These are phyloP conservation scores for Noctua comes DNA, from an alignment of 2,888 invertebrate species.

Conservation along the genomic window DNA sequence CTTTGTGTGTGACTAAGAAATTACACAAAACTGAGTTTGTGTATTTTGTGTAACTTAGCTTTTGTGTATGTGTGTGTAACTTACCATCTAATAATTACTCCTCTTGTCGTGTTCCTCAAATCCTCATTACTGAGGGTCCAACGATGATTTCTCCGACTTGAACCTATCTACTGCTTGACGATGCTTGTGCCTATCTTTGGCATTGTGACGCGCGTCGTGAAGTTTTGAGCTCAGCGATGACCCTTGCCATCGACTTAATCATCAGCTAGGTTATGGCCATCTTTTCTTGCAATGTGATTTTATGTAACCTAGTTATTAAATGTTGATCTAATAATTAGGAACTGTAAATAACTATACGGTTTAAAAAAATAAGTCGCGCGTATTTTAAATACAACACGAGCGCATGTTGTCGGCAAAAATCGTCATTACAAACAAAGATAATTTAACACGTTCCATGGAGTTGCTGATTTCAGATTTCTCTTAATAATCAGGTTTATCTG, in stretches of 20 bases:
- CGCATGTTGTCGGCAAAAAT: background rate
- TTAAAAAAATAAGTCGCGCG: background rate
- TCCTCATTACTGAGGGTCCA: background rate
- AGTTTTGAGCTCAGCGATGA: background rate
- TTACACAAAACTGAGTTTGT: background rate
- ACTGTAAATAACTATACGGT: background rate
- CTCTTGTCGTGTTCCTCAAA: background rate
- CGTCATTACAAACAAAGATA: background rate
- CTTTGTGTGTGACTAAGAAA: slow-evolving; percentile 26
- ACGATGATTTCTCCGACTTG: background rate
- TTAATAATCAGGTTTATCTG: background rate
- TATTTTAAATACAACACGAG: background rate
- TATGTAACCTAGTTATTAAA: no score
- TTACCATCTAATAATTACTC: background rate
- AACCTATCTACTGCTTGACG: background rate
- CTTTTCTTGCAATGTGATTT: background rate
- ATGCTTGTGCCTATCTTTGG: background rate
- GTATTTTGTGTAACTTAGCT: background rate
- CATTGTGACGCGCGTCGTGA: background rate
- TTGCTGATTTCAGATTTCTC: background rate
- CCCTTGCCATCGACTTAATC: background rate
- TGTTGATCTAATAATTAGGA: no score
- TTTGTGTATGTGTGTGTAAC: background rate
- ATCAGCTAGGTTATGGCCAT: background rate
- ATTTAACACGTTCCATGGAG: background rate